These are phyloP conservation scores for Gisinianus flammeolus DNA, from an alignment of 2,888 invertebrate species.

Conservation along the genomic window DNA sequence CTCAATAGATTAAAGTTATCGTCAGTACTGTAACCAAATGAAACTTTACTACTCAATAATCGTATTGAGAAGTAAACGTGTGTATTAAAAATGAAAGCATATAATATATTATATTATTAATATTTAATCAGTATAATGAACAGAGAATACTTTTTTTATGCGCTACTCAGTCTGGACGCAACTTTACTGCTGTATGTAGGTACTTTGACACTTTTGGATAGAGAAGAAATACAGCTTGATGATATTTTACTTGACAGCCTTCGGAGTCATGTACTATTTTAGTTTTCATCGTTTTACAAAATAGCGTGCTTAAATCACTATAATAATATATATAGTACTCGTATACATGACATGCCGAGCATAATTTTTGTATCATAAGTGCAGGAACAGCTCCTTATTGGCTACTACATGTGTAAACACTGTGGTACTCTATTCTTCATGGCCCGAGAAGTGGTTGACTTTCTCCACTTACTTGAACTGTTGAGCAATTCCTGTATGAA, in stretches of 20 bases:
- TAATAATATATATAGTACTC: background rate
- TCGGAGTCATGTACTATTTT: background rate
- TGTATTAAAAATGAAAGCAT: constrained; percentile 16
- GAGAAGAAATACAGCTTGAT: too few species aligned
- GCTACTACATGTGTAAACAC: too few species aligned
- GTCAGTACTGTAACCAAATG: constrained; percentile 21
- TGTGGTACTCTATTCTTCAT: background rate
- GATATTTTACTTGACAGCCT: background rate
- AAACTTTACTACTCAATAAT: background rate
- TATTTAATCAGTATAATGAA: background rate
- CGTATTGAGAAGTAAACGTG: background rate
- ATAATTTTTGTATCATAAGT: too few species aligned
- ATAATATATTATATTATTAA: background rate
- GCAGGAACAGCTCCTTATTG: too few species aligned
- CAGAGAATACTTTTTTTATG: background rate
- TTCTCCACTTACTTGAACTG: constrained; percentile 2
- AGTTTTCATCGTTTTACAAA: background rate
- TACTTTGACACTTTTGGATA: background rate
- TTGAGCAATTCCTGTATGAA: constrained; percentile 24
- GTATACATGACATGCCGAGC: too few species aligned
- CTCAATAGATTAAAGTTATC: background rate
- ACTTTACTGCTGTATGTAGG: background rate
- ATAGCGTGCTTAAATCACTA: background rate
- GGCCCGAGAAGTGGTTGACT: constrained; percentile 25
- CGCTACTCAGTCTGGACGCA: background rate